Base-by-base conservation (phyloP, 2,888 invertebrate species). In the Helobdella robusta region DNA sequence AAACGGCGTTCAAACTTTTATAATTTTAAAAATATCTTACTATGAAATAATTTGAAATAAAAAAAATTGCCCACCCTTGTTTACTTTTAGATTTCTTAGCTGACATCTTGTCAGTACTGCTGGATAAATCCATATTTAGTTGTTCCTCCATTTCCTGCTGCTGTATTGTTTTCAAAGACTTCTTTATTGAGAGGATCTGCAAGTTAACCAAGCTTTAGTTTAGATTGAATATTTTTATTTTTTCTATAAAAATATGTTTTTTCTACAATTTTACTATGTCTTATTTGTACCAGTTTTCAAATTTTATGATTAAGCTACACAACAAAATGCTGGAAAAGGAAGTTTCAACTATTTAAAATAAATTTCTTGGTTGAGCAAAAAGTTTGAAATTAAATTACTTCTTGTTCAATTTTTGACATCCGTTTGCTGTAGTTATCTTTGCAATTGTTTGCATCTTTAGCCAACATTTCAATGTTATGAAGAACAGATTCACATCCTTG, bases 401-500 rank as follows among this genome's bases (percentile, higher is more conserved):
- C 90, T 78, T 86, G 85, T 70, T 94, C 92, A 74, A 92, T 86
- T 69, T 85, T 84, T 67, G 88, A 86, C 74, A 88, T 89, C 72
- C 90, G 87, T 74, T 86, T 85, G 35, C 88, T 84, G 60, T 88
- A 85, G 70, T 84, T 84, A 67, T 88, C 87, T 77, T 93, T 93
- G 74, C 89, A 88, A 8, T 83, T 79, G 79, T 94, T 94, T 0
- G 94, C 94, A 63, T 87, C 83, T 69, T 85, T 84, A 70, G 94
- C 91, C 81, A 94, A 93, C 64, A 86, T 84, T 76, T 93, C 92
- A 8, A 95, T 90, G 71, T 90, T 91, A 69, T 84, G 85, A 66
- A 94, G 84, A 30, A 94, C 89, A 2, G 87, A 86, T 76, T 93
- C 91, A 76, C 93, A 95, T 1, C 88, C 85, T 69, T 88, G 86